These are phyloP conservation scores for cat (Felis catus) DNA, from an alignment of 2,113 vertebrate species.

Conservation along the genomic window DNA sequence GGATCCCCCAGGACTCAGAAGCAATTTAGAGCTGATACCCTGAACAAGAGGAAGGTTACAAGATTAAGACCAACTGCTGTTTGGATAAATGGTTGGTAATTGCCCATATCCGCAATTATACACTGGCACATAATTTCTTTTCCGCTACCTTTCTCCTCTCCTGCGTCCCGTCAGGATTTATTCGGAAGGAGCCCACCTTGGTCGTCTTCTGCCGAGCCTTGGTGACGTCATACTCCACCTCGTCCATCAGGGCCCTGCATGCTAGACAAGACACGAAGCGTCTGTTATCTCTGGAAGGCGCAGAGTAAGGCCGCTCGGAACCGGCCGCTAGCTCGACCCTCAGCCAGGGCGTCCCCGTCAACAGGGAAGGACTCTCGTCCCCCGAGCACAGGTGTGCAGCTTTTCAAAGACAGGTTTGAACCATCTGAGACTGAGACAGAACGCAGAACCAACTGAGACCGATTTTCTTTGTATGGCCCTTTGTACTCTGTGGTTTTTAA, in stretches of 20 bases:
- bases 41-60: constrained; percentile 88
- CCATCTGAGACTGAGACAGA: too few species aligned
- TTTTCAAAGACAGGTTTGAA: background rate
- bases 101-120: constrained; percentile 89
- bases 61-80: constrained; percentile 91
- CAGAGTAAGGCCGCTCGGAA: rapidly evolving
- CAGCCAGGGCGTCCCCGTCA: rapidly evolving
- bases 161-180: constrained; percentile 91
- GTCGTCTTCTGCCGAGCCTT: constrained; percentile 92
- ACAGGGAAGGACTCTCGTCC: rapidly evolving
- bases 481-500: background rate
- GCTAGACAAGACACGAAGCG: constrained; percentile 80
- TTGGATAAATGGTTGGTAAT: constrained; percentile 91
- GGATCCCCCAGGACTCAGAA: constrained; percentile 88
- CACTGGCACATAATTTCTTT: constrained; percentile 81
- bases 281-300: background rate
- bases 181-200: constrained; percentile 91
- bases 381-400: rapidly evolving
- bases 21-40: constrained; percentile 90
- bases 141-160: constrained; percentile 92
- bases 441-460: too few species aligned
- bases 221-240: constrained; percentile 89
- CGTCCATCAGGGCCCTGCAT: constrained; percentile 88
- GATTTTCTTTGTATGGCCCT: rapidly evolving
- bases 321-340: rapidly evolving